These are phyloP conservation scores for Anticlea derivata DNA, from an alignment of 2,888 invertebrate species.

Conservation along the genomic window DNA sequence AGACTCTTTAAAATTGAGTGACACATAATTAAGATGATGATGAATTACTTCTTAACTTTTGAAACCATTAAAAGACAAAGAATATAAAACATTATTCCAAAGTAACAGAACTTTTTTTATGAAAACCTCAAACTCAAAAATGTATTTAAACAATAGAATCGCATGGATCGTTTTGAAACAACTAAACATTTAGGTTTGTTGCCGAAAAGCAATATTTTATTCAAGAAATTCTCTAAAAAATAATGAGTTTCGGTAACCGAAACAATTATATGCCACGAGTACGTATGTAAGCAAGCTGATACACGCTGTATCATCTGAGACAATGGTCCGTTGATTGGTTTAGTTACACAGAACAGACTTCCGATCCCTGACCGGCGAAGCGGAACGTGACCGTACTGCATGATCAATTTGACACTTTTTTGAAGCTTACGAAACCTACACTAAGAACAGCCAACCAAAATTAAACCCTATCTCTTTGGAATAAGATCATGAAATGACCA, in stretches of 20 bases:
- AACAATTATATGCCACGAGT: slow-evolving; percentile 18
- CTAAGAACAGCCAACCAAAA: slow-evolving; percentile 17
- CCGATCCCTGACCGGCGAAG: slow-evolving; percentile 55
- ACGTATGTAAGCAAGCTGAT: slow-evolving; percentile 48
- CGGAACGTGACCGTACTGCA: slow-evolving; percentile 66
- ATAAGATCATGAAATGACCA: slow-evolving; percentile 4
- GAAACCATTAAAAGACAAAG: no score
- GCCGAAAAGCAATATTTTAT: no score
- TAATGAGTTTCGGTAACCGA: neutral
- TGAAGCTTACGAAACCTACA: slow-evolving; percentile 37
- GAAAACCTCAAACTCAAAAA: no score
- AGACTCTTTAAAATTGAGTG: no score
- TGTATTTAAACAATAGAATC: no score
- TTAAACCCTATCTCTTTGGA: slow-evolving; percentile 8
- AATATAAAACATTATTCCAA: no score
- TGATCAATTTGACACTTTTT: slow-evolving; percentile 66
- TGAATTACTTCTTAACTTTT: no score
- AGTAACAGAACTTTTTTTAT: no score
- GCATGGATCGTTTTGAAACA: no score
- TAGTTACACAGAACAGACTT: slow-evolving; percentile 72
- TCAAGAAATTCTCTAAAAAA: no score
- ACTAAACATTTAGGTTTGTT: no score
- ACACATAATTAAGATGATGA: no score
- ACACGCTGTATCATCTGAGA: slow-evolving; percentile 61
- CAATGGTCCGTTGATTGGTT: slow-evolving; percentile 76